Conservation (phyloP, 2,113 vertebrate species). For the Hemiprocne comata region DNA sequence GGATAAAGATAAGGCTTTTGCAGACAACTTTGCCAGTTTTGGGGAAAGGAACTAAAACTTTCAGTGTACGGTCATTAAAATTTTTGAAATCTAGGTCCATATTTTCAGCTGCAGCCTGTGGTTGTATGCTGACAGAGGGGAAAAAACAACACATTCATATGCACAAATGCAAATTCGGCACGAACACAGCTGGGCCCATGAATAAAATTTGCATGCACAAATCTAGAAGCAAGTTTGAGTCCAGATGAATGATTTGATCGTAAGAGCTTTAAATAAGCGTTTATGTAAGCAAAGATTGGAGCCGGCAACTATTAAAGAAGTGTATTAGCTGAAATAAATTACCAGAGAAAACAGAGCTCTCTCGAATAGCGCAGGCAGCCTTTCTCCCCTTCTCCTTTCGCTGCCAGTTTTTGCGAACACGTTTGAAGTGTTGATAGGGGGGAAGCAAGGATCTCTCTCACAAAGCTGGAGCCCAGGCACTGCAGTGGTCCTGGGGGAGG, state of each 20-base stretch:
- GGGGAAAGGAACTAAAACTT: conserved; percentile 55
- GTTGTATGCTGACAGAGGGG: conserved; percentile 69
- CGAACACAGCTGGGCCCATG: conserved; percentile 71
- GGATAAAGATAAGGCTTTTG: conserved; percentile 37
- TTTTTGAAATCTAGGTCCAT: conserved; percentile 72
- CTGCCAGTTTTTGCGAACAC: not conserved
- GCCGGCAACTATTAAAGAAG: conserved; percentile 55
- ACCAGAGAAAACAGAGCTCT: conserved; percentile 63
- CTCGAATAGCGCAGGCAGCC: not conserved
- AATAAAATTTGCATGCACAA: conserved; percentile 73
- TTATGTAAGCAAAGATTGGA: conserved; percentile 71
- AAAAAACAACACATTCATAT: conserved; percentile 72
- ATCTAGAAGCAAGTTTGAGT: conserved; percentile 69
- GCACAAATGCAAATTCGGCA: conserved; percentile 74
- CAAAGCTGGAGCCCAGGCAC: not conserved
- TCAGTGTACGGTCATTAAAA: conserved; percentile 58
- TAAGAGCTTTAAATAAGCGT: conserved; percentile 72
- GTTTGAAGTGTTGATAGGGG: not conserved
- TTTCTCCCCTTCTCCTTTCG: conserved; percentile 8
- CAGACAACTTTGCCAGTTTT: conserved; percentile 50
- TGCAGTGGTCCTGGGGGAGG: not conserved
- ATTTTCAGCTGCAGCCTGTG: conserved; percentile 72
- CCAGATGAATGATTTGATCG: conserved; percentile 72
- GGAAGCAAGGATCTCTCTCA: not conserved
- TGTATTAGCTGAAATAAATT: conserved; percentile 68